phyloP scores from a whole-genome alignment of 2,888 invertebrate genomes.

The Chesias legatella region DNA sequence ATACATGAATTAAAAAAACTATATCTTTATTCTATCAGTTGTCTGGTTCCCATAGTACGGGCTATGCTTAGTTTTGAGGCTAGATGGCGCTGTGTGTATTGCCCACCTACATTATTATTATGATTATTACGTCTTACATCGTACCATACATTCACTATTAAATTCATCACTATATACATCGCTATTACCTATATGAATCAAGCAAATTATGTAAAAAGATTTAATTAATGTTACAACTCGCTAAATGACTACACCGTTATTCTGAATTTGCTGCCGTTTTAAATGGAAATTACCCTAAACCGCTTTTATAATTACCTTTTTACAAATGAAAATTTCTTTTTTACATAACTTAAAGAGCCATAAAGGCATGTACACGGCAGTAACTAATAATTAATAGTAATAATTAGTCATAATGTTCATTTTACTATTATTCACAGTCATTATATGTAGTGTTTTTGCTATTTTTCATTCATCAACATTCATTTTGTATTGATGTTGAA shows the following conservation, averaged over 20 bases:
- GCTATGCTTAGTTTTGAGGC: too few relatives aligned
- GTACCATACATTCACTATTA: too few relatives aligned
- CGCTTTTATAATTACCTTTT: slow-evolving; percentile 27
- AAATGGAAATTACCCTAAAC: slow-evolving; percentile 23
- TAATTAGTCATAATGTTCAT: slow-evolving; percentile 36
- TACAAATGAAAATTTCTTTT: slow-evolving; percentile 25
- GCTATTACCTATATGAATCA: background rate
- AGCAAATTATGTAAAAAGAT: slow-evolving; percentile 8
- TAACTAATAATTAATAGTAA: slow-evolving; percentile 40
- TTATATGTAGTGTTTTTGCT: slow-evolving; percentile 35
- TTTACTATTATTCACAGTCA: slow-evolving; percentile 48
- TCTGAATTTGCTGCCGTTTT: slow-evolving; percentile 22
- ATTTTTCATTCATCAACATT: too few relatives aligned
- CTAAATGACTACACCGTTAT: slow-evolving; percentile 27
- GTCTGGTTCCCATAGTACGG: too few relatives aligned
- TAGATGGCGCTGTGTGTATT: too few relatives aligned
- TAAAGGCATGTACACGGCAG: slow-evolving; percentile 20
- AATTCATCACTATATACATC: too few relatives aligned
- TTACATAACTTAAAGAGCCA: slow-evolving; percentile 25
- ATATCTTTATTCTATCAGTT: too few relatives aligned
- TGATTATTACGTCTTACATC: too few relatives aligned
- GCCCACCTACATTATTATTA: too few relatives aligned
- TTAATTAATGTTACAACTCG: slow-evolving; percentile 29
- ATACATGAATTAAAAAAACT: too few relatives aligned
- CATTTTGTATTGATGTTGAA: too few relatives aligned